A percentile compares a stretch with the other conserved stretches of the same genome.
Conservation (phyloP, 1,140 invertebrate genomes). For the Micrasema longulum region DNA sequence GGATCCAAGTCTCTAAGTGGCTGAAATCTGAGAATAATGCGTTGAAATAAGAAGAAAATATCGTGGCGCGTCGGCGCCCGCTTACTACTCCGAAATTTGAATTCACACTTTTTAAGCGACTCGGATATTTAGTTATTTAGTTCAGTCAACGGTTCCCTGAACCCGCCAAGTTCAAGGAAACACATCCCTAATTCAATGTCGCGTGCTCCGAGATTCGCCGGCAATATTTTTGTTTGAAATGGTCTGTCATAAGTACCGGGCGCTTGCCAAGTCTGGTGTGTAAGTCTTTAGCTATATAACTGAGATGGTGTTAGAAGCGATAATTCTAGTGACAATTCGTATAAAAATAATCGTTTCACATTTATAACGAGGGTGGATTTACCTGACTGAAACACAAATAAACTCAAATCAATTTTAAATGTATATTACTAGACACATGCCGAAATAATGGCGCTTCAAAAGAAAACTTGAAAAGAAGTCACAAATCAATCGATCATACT, state of each 20-base stretch:
- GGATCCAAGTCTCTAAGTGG: conserved; percentile 50
- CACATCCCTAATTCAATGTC: conserved; percentile 46
- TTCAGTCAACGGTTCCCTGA: conserved; percentile 23
- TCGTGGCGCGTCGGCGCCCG: conserved; percentile 46
- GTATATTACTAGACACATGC: too few species aligned
- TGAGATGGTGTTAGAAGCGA: too few species aligned
- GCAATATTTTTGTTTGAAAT: conserved; percentile 30
- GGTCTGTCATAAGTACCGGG: conserved; percentile 2
- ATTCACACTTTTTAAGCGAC: conserved; percentile 38
- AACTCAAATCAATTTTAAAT: too few species aligned
- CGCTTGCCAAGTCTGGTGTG: conserved; percentile 6
- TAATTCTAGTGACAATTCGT: too few species aligned
- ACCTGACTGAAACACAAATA: too few species aligned
- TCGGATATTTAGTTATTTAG: conserved; percentile 12
- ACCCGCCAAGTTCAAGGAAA: conserved; percentile 42
- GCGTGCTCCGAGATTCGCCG: conserved; percentile 14
- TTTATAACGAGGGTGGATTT: too few species aligned
- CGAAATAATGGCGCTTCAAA: too few species aligned
- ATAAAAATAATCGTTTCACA: too few species aligned
- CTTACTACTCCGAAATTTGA: conserved; percentile 40
- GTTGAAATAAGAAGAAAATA: conserved; percentile 49
- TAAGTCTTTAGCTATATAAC: too few species aligned
- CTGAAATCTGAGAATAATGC: conserved; percentile 55
- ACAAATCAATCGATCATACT: too few species aligned
- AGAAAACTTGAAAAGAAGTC: too few species aligned